These are phyloP conservation scores for Ooceraea biroi DNA, from an alignment of 1,140 invertebrate genomes.

Conservation along the genomic window DNA sequence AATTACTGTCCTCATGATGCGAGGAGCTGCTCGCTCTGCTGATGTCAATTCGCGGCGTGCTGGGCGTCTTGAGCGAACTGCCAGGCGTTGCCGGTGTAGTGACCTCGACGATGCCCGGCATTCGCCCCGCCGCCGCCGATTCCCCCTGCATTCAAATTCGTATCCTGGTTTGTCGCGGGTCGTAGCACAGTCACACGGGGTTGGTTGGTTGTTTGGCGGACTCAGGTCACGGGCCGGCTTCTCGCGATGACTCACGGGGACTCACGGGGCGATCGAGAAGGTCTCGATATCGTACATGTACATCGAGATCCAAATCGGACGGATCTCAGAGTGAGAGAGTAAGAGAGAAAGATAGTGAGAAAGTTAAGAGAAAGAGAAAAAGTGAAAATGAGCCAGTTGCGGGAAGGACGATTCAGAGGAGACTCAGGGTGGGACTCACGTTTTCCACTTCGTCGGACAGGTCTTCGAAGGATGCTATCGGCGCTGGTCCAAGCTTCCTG, in stretches of 20 bases:
- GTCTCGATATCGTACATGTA: constrained; percentile 55
- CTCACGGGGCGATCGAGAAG: constrained; percentile 37
- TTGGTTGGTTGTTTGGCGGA: constrained; percentile 60
- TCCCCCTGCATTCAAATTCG: constrained; percentile 82
- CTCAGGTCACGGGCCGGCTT: constrained; percentile 49
- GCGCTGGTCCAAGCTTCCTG: constrained; percentile 94
- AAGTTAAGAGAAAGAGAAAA: constrained; percentile 11
- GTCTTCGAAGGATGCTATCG: constrained; percentile 97
- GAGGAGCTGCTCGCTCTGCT: constrained; percentile 94
- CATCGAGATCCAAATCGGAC: constrained; percentile 42
- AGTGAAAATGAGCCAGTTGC: constrained; percentile 9
- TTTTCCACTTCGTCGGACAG: constrained; percentile 93
- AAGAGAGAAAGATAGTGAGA: constrained; percentile 48
- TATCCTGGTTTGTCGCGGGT: constrained; percentile 73
- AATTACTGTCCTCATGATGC: constrained; percentile 91
- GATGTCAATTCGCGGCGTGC: constrained; percentile 94
- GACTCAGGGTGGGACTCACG: constrained; percentile 82
- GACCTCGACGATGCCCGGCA: constrained; percentile 91
- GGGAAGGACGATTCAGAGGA: constrained; percentile 45
- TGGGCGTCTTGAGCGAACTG: constrained; percentile 88
- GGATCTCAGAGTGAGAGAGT: not conserved
- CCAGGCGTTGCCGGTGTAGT: constrained; percentile 85
- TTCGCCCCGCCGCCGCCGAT: constrained; percentile 84
- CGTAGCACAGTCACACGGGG: constrained; percentile 68
- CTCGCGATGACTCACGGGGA: constrained; percentile 47